phyloP scores from a whole-genome alignment of 2,888 invertebrate genomes.

The Caenorhabditis sp. region DNA sequence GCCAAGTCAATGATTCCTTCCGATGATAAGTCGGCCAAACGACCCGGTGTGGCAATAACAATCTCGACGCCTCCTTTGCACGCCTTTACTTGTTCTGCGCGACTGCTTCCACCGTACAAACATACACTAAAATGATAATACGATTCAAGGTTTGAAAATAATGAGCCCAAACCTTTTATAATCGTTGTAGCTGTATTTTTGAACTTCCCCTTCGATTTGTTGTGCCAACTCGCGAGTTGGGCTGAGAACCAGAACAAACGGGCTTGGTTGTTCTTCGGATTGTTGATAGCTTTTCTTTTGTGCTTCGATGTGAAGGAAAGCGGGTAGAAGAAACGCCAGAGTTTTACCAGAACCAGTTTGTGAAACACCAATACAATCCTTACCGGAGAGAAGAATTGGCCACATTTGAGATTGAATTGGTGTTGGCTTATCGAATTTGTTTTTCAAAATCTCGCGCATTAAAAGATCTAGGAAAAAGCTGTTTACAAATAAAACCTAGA shows the following conservation, averaged over 20 bases:
- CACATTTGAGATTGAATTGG: conserved; percentile 89
- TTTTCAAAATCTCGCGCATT: conserved; percentile 81
- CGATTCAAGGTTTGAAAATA: conserved; percentile 12
- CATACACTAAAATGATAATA: conserved; percentile 78
- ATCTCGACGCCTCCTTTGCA: conserved; percentile 87
- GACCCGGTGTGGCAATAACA: conserved; percentile 89
- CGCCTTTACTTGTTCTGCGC: conserved; percentile 81
- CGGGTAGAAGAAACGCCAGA: conserved; percentile 79
- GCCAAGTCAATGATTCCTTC: conserved; percentile 72
- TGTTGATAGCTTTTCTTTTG: conserved; percentile 74
- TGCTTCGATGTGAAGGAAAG: conserved; percentile 88
- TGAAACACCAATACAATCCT: conserved; percentile 91
- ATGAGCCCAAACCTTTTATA: conserved; percentile 74
- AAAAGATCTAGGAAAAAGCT: conserved; percentile 77
- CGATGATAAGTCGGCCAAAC: conserved; percentile 87
- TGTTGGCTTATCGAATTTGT: conserved; percentile 83
- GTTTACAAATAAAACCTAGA: not conserved
- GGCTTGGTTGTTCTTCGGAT: conserved; percentile 75
- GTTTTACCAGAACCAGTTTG: conserved; percentile 87
- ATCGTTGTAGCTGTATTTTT: conserved; percentile 86
- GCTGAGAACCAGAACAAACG: conserved; percentile 86
- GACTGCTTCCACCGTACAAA: conserved; percentile 87
- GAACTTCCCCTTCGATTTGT: conserved; percentile 89
- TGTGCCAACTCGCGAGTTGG: conserved; percentile 91
- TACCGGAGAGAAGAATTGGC: conserved; percentile 79